Conservation (phyloP, 1,140 invertebrate species). For the Euglossa dilemma region DNA sequence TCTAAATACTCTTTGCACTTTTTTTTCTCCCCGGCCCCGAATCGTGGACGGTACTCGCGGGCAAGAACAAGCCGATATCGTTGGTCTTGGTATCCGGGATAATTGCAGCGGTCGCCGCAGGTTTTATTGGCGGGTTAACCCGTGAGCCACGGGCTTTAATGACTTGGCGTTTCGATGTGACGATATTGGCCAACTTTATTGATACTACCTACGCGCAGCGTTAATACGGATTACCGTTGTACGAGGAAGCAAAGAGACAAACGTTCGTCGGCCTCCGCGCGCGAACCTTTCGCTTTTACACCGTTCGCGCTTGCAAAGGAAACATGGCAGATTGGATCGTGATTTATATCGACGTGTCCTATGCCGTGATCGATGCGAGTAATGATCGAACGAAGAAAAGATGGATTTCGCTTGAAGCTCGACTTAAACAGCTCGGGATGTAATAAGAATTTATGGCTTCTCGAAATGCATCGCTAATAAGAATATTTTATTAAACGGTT, state of each 20-base stretch:
- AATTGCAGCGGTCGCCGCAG: constrained; percentile 35
- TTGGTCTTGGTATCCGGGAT: constrained; percentile 29
- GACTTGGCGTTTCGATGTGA: constrained; percentile 53
- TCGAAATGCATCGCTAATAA: background rate
- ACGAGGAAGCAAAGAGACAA: constrained; percentile 17
- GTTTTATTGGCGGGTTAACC: constrained; percentile 64
- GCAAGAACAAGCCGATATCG: constrained; percentile 38
- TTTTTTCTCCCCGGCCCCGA: background rate
- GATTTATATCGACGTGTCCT: background rate
- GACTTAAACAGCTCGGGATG: background rate
- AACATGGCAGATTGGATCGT: background rate
- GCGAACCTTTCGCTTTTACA: background rate
- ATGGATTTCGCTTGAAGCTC: background rate
- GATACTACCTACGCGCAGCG: constrained; percentile 24
- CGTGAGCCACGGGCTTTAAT: constrained; percentile 63
- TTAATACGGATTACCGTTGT: constrained; percentile 55
- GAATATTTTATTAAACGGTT: too few species aligned
- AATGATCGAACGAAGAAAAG: background rate
- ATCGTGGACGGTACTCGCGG: background rate
- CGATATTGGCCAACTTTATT: constrained; percentile 61
- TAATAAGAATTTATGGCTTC: background rate
- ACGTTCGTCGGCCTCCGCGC: background rate
- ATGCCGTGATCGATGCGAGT: background rate
- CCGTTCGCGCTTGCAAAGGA: background rate
- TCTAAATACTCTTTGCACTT: constrained; percentile 2